phyloP scores from a whole-genome alignment of 2,888 invertebrate species.

The Epinotia nisella region DNA sequence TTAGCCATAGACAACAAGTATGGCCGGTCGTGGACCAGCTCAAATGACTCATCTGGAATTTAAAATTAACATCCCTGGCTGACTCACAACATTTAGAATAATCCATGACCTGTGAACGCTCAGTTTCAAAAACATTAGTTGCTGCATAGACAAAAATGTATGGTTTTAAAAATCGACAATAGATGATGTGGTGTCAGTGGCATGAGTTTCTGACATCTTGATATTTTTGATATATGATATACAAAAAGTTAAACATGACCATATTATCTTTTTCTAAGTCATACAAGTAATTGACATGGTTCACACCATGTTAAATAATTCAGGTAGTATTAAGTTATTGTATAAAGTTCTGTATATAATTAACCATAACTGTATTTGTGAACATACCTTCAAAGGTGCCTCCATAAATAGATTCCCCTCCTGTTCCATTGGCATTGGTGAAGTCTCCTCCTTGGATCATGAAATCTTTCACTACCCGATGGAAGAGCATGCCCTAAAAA shows the following conservation, averaged over 20 bases:
- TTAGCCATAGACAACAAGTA: conserved; percentile 99
- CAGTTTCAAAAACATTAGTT: too few relatives aligned
- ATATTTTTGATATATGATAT: too few relatives aligned
- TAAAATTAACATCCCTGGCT: conserved; percentile 7
- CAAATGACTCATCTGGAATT: conserved; percentile 96
- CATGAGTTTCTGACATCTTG: too few relatives aligned
- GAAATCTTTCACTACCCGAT: conserved; percentile 98
- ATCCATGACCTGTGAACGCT: background rate
- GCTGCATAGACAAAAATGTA: too few relatives aligned
- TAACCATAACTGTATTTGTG: background rate
- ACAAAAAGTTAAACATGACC: too few relatives aligned
- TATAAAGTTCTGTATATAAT: too few relatives aligned
- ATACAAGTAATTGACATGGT: too few relatives aligned
- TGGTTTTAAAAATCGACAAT: too few relatives aligned
- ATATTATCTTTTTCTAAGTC: too few relatives aligned
- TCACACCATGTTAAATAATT: too few relatives aligned
- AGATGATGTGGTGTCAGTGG: too few relatives aligned
- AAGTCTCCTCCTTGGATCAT: conserved; percentile 98
- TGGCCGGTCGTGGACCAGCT: conserved; percentile 93
- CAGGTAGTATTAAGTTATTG: too few relatives aligned
- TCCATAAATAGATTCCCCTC: conserved; percentile 99
- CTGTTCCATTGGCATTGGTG: conserved; percentile 97
- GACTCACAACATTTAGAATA: background rate
- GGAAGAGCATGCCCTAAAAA: conserved; percentile 90
- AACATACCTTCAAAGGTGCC: conserved; percentile 95